These are phyloP conservation scores for Gopherus flavomarginatus DNA, from an alignment of 2,113 vertebrate genomes.

Conservation along the genomic window DNA sequence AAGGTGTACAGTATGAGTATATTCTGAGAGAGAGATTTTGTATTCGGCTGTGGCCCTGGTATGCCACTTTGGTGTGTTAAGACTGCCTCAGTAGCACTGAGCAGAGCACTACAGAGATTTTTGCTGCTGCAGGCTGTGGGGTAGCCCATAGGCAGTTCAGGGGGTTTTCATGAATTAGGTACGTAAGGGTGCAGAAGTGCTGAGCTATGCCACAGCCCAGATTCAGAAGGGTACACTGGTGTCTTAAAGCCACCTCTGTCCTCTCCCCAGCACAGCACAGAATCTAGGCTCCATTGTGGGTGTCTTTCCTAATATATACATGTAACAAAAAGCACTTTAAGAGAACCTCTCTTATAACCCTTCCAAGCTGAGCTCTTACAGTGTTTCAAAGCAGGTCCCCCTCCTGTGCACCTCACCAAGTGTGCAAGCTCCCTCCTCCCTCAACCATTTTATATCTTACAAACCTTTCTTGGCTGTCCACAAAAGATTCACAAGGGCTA, in stretches of 20 bases:
- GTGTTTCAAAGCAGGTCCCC: neutral
- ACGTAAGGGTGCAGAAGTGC: neutral
- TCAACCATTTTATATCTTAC: conserved; percentile 22
- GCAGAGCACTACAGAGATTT: neutral
- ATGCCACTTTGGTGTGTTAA: neutral
- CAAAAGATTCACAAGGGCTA: conserved; percentile 44
- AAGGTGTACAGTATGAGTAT: neutral
- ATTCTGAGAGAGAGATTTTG: neutral
- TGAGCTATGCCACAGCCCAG: neutral
- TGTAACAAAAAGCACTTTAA: conserved; percentile 45
- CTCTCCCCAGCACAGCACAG: neutral
- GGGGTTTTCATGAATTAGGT: neutral
- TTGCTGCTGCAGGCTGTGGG: neutral
- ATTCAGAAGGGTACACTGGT: neutral
- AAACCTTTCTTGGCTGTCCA: conserved; percentile 19
- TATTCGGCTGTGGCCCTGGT: neutral
- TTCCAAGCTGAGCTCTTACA: conserved; percentile 11
- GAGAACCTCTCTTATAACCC: conserved; percentile 9
- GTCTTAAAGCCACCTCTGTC: neutral
- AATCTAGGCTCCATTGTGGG: neutral
- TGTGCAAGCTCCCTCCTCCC: neutral
- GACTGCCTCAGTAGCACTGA: neutral
- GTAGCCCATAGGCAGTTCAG: neutral
- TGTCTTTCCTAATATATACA: conserved; percentile 39
- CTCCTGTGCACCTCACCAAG: neutral